Percentiles rank a stretch among this genome's conserved stretches.
Evolutionary conservation across 2,888 invertebrate genomes (phyloP).

Genomic region (Catocala sponsa): DNA sequence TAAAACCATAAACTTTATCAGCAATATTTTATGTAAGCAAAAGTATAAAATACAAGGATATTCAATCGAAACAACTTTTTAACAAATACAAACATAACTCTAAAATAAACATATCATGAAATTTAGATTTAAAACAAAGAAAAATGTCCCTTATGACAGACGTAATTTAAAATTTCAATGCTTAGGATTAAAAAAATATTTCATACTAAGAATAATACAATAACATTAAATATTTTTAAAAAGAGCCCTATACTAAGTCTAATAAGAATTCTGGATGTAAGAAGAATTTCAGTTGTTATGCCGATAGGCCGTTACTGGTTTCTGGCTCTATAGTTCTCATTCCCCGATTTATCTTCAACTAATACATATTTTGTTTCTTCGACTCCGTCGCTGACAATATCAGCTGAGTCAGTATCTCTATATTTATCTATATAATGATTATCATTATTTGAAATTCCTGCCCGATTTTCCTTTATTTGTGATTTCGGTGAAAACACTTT

Average conservation of each 20-base stretch:
- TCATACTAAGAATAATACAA: too few relatives aligned
- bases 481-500: neutral
- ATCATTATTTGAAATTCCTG: neutral
- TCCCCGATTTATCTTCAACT: neutral
- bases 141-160: too few relatives aligned
- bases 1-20: conserved; percentile 39
- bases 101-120: too few relatives aligned
- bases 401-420: conserved; percentile 2
- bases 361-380: neutral
- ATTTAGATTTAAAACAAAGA: too few relatives aligned
- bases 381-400: neutral
- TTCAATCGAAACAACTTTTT: conserved; percentile 1
- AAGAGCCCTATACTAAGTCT: too few relatives aligned
- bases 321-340: neutral
- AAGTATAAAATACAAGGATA: neutral
- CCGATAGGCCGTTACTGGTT: too few relatives aligned
- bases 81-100: too few relatives aligned
- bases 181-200: too few relatives aligned
- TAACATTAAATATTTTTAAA: too few relatives aligned
- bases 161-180: too few relatives aligned
- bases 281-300: too few relatives aligned
- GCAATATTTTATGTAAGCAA: conserved; percentile 16
- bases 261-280: too few relatives aligned
- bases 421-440: neutral
- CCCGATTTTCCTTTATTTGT: neutral